phyloP scores from a whole-genome alignment of 2,888 invertebrate genomes.

The Agriopis aurantiaria region DNA sequence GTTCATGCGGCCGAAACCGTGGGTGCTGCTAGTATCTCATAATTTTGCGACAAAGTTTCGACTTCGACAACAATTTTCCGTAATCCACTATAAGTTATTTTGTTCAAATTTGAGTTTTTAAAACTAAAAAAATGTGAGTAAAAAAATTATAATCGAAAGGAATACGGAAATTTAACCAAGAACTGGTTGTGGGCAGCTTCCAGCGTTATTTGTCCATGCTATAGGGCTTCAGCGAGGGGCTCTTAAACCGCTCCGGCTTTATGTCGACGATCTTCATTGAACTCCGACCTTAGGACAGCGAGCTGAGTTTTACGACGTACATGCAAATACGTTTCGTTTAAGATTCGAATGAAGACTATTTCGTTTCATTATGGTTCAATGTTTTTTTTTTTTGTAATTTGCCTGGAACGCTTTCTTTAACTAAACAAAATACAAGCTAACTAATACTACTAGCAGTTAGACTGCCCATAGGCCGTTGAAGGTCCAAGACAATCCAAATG shows the following conservation, averaged over 20 bases:
- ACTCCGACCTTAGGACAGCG: background rate
- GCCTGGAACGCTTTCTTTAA: background rate
- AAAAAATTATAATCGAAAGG: too few relatives aligned
- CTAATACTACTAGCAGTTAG: too few relatives aligned
- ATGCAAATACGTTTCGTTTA: background rate
- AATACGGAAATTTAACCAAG: background rate
- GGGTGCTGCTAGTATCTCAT: too few relatives aligned
- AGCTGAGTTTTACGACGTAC: background rate
- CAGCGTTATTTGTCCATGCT: background rate
- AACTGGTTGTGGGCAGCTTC: background rate
- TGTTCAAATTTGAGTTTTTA: too few relatives aligned
- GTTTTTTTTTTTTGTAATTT: background rate
- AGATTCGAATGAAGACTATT: background rate
- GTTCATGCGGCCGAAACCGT: too few relatives aligned
- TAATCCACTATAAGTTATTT: too few relatives aligned
- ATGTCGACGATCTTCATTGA: slow-evolving; percentile 1
- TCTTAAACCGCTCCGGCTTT: background rate
- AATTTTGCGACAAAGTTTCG: too few relatives aligned
- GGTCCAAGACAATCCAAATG: too few relatives aligned
- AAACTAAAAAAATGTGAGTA: too few relatives aligned
- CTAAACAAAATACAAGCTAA: too few relatives aligned
- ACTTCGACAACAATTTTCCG: too few relatives aligned
- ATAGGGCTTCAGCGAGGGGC: background rate
- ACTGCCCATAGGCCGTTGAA: too few relatives aligned
- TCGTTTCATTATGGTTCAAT: background rate